Conservation (phyloP, 30 jellyfish, hydroid and myxozoan genomes). For the Hydractinia echinata region DNA sequence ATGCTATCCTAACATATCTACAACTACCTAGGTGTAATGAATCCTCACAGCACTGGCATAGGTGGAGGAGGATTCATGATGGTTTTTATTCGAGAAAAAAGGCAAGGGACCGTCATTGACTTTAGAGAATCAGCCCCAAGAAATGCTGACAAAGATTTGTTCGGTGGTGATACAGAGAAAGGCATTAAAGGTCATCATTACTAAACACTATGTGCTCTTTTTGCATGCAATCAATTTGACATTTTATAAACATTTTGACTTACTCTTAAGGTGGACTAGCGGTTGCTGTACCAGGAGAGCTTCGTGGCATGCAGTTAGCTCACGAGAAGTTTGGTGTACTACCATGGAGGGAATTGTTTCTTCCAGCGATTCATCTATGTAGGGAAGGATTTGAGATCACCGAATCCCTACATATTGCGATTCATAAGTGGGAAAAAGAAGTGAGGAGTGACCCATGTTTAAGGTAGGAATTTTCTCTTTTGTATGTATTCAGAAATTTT, state of each 20-base stretch:
- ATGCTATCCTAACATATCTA: not conserved
- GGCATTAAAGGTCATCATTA: constrained; percentile 73
- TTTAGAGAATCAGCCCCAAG: constrained; percentile 91
- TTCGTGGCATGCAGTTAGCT: constrained; percentile 90
- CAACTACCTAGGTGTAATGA: constrained; percentile 61
- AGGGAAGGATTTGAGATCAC: constrained; percentile 68
- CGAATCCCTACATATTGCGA: constrained; percentile 80
- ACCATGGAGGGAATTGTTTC: constrained; percentile 81
- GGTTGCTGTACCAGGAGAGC: constrained; percentile 97
- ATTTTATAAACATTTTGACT: not conserved
- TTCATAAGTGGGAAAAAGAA: constrained; percentile 66
- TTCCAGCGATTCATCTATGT: constrained; percentile 84
- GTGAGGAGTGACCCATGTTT: constrained; percentile 66
- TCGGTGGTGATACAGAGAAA: constrained; percentile 75
- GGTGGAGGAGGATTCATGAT: constrained; percentile 99
- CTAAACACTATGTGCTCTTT: not conserved
- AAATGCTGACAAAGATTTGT: constrained; percentile 61
- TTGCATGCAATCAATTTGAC: not conserved
- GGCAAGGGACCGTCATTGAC: constrained; percentile 74
- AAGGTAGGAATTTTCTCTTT: constrained; percentile 49
- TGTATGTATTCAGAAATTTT: not conserved
- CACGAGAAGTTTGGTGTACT: constrained; percentile 75
- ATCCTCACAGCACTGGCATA: constrained; percentile 92
- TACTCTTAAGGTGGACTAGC: constrained; percentile 77
- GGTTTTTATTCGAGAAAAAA: constrained; percentile 54